Conservation (phyloP, 2,797 vertebrate species). For the Petrocephalus schoutedeni region DNA sequence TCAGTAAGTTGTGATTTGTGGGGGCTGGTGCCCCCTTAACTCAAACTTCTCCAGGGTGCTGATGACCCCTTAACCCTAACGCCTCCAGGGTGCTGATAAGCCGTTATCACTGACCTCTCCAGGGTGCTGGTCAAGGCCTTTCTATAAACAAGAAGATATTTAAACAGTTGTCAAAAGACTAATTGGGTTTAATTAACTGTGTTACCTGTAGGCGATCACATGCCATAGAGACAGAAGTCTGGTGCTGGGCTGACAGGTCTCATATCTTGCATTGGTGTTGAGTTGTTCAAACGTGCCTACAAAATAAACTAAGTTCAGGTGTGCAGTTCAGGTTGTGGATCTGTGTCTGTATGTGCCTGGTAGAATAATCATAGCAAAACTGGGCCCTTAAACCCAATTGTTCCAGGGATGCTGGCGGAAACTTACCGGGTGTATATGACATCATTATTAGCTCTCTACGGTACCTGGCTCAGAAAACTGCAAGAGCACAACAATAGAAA, state of each 20-base stretch:
- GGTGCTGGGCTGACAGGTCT: not conserved
- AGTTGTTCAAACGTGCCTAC: not conserved
- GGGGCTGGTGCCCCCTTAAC: not conserved
- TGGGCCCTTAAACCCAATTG: not conserved
- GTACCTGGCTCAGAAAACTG: not conserved
- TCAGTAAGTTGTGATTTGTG: not conserved
- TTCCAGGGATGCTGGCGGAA: not conserved
- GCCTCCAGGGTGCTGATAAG: no score
- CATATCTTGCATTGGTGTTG: not conserved
- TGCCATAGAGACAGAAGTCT: not conserved
- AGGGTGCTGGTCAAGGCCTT: not conserved
- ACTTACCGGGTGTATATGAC: not conserved
- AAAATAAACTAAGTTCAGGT: not conserved
- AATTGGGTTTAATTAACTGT: not conserved
- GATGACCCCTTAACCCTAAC: no score
- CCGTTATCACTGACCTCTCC: not conserved
- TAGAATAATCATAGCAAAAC: not conserved
- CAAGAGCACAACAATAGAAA: not conserved
- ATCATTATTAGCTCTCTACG: not conserved
- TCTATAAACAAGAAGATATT: not conserved
- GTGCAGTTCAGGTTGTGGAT: not conserved
- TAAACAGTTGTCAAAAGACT: not conserved
- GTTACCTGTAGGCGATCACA: not conserved
- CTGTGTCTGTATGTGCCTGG: not conserved
- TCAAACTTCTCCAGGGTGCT: no score